Conservation (phyloP, 2,888 invertebrate genomes). For the Drosophila siamana region DNA sequence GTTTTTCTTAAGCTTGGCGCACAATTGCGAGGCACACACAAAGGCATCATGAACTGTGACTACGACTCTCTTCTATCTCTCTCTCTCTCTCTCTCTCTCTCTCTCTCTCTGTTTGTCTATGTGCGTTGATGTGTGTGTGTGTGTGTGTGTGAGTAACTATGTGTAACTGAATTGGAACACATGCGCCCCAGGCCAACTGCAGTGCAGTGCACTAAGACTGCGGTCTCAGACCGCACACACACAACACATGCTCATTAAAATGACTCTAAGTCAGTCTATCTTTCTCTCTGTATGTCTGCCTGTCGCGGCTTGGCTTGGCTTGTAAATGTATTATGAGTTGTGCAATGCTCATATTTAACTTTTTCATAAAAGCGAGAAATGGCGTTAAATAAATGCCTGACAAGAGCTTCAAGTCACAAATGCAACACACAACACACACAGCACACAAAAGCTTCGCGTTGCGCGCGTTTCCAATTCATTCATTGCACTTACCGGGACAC, state of each 20-base stretch:
- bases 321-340: slow-evolving; percentile 69
- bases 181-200: slow-evolving; percentile 78
- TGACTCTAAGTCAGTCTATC: slow-evolving; percentile 61
- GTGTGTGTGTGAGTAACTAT: slow-evolving; percentile 42
- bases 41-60: slow-evolving; percentile 46
- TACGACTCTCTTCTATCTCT: slow-evolving; percentile 8
- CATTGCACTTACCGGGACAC: slow-evolving; percentile 87
- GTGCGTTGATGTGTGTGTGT: slow-evolving; percentile 18
- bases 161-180: slow-evolving; percentile 77
- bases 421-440: background rate
- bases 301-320: slow-evolving; percentile 33
- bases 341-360: slow-evolving; percentile 68
- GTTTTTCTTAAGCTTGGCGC: slow-evolving; percentile 80
- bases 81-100: slow-evolving; percentile 9
- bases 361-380: slow-evolving; percentile 70
- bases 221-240: slow-evolving; percentile 24
- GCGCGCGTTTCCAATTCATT: background rate
- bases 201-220: slow-evolving; percentile 75
- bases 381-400: slow-evolving; percentile 73
- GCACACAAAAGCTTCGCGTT: background rate
- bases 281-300: slow-evolving; percentile 15
- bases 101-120: background rate
- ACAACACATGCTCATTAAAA: slow-evolving; percentile 75
- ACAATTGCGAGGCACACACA: slow-evolving; percentile 66
- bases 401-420: slow-evolving; percentile 32